Evolutionary conservation across 2,888 invertebrate species (phyloP).

Genomic region (Melanargia galathea): DNA sequence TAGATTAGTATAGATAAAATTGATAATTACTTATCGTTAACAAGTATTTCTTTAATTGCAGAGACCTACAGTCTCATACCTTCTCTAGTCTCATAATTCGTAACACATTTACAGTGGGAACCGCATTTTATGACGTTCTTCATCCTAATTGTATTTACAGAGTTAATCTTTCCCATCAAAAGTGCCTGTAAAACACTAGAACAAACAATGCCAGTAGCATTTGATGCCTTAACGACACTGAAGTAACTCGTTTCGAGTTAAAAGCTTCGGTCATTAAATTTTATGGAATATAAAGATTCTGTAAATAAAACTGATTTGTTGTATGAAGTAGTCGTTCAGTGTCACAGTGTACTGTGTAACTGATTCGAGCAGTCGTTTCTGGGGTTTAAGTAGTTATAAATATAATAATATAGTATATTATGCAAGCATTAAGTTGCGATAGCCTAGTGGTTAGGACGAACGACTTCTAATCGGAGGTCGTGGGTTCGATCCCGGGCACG

Average conservation of each 20-base stretch:
- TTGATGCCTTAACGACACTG: constrained; percentile 44
- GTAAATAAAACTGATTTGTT: constrained; percentile 50
- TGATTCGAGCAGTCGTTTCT: constrained; percentile 37
- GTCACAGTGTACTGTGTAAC: constrained; percentile 24
- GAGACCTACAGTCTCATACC: neutral
- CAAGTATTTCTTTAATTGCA: neutral
- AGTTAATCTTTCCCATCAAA: constrained; percentile 38
- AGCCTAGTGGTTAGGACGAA: no score
- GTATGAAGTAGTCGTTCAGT: constrained; percentile 27
- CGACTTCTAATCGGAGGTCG: no score
- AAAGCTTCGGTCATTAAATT: constrained; percentile 51
- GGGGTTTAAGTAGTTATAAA: neutral
- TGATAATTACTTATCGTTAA: no score
- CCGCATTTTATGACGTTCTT: constrained; percentile 27
- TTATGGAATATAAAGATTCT: constrained; percentile 53
- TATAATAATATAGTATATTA: neutral
- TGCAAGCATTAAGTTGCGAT: no score
- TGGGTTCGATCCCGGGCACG: no score
- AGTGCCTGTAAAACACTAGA: constrained; percentile 35
- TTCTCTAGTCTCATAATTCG: constrained; percentile 11
- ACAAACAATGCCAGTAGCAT: constrained; percentile 33
- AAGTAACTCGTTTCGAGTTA: constrained; percentile 45
- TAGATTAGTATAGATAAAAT: no score
- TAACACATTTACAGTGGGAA: constrained; percentile 28
- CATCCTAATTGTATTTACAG: constrained; percentile 31